phyloP scores from a whole-genome alignment of 2,797 vertebrate genomes.

The Somateria mollissima region DNA sequence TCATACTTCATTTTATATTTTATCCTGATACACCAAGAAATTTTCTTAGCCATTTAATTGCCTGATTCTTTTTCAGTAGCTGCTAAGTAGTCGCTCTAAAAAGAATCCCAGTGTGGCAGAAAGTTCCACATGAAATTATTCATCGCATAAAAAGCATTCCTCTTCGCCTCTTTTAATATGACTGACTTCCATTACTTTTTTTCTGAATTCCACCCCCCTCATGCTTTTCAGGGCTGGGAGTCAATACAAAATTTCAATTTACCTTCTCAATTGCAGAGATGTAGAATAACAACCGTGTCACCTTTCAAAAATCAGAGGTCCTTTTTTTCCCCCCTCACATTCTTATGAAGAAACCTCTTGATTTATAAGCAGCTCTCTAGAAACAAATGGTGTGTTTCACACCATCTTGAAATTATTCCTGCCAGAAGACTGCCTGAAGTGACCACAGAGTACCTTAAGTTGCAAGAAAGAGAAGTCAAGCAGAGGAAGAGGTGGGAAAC shows the following conservation, averaged over 20 bases:
- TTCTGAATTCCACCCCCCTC: background rate
- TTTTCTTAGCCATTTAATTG: background rate
- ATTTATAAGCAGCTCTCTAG: background rate
- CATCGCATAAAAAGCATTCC: background rate
- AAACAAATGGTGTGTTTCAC: background rate
- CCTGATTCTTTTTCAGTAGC: conserved; percentile 1
- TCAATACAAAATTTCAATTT: conserved; percentile 13
- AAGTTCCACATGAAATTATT: conserved; percentile 10
- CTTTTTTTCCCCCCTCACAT: background rate
- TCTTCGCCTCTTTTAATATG: conserved; percentile 9
- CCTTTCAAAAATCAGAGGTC: background rate
- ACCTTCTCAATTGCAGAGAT: background rate
- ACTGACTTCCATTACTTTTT: background rate
- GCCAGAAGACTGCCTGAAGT: background rate
- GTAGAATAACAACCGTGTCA: background rate
- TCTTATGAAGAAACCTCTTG: background rate
- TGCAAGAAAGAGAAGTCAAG: background rate
- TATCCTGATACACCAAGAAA: background rate
- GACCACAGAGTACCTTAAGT: background rate
- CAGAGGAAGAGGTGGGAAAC: background rate
- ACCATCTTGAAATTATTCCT: background rate
- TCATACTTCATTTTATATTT: background rate
- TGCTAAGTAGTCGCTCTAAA: background rate
- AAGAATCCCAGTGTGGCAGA: background rate
- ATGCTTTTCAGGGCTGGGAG: background rate